Evolutionary conservation across 2,113 vertebrate genomes (phyloP).

Genomic region (Oreochromis tanganicae): DNA sequence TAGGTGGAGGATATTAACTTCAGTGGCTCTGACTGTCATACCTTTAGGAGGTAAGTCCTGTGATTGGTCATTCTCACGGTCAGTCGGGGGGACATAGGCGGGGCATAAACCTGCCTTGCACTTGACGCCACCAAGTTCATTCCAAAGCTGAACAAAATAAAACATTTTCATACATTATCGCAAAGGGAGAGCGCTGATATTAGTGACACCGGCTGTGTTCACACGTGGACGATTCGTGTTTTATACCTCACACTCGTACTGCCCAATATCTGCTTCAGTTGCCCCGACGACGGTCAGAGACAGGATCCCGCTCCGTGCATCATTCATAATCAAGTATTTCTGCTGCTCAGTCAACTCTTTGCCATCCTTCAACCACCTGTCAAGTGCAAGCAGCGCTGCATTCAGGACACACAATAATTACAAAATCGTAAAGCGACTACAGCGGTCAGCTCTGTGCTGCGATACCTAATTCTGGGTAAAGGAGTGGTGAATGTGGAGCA

Average conservation of each 20-base stretch:
- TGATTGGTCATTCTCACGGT: conserved; percentile 68
- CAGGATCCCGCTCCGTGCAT: conserved; percentile 79
- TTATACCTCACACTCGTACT: conserved; percentile 90
- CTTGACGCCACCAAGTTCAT: conserved; percentile 83
- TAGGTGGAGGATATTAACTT: conserved; percentile 13
- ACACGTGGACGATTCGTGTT: neutral
- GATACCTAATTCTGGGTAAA: conserved; percentile 80
- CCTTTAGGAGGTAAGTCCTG: conserved; percentile 85
- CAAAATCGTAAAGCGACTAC: neutral
- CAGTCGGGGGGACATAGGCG: conserved; percentile 66
- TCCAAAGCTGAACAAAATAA: conserved; percentile 74
- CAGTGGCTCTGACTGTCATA: conserved; percentile 59
- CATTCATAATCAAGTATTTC: conserved; percentile 79
- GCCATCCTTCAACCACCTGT: conserved; percentile 88
- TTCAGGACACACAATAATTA: neutral
- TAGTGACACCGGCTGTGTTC: neutral
- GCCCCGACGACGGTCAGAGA: conserved; percentile 79
- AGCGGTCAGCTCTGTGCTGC: neutral
- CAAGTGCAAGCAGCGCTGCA: neutral
- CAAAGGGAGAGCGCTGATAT: neutral
- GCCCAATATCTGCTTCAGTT: conserved; percentile 80
- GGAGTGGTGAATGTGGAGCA: conserved; percentile 83
- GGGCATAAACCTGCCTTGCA: conserved; percentile 80
- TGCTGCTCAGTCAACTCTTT: conserved; percentile 68
- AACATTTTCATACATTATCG: neutral